Base-by-base conservation (phyloP, 2,797 vertebrate genomes). In the Holocentrus rufus region DNA sequence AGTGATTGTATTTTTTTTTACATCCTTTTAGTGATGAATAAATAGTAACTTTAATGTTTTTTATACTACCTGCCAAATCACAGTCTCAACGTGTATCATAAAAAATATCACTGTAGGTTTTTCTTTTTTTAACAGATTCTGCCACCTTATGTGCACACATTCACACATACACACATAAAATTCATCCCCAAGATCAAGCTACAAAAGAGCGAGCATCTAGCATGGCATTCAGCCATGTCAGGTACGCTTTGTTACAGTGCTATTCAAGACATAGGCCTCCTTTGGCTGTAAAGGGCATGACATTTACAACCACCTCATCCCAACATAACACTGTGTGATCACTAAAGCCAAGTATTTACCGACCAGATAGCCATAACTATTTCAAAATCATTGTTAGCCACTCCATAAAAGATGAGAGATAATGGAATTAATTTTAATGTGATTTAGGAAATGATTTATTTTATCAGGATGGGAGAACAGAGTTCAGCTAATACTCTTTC, bases 221-320 rank as follows among this genome's bases (percentile, higher is more conserved):
- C 14, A 18, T 44, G 53, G 44, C 64, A 73, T 63, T 55, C 34
- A 68, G 55, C 42, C 52, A 17, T 44, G 23, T 5, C 57, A 72
- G 62, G 65, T 73, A 60, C 27, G 57, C 61, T 76, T 64, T 74
- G 73, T 63, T 69, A 59, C 15, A 15, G 46, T 57, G 57, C 58
- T 27, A 74, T 74, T 78, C 59, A 70, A 65, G 56, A 57, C 53
- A 49, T 31, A 69, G 61, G 64, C 46, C 69, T 60, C 44, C 47
- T 23, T 63, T 47, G 0, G 18, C 39, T 55, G 69, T 44, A 82
- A 88, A 88, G 78, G 85, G 69, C 84, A 77, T 65, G 75, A 44
- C 83, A 89, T 83, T 86, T 87, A 80, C 60, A 70, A 22, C 56
- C 52, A 62, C 76, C 80, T 77, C 53, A 69, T 65, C 63, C 42